phyloP scores from a whole-genome alignment of 92 coral and sea anemone species.

The Bergia sp. region DNA sequence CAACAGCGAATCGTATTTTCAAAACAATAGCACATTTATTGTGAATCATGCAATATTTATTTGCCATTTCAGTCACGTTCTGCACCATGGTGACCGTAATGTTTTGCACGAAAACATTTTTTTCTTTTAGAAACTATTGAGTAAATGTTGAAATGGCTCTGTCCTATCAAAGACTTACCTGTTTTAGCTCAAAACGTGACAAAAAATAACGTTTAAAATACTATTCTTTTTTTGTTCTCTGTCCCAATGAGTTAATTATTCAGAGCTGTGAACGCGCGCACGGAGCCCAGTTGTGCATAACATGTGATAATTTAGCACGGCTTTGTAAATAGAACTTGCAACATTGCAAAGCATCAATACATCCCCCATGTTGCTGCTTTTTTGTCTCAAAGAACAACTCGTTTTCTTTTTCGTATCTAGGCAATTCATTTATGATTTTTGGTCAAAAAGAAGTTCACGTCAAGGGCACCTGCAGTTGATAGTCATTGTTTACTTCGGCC shows the following conservation, averaged over 20 bases:
- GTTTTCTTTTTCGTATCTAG: background rate
- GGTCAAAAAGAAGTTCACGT: background rate
- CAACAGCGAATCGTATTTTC: background rate
- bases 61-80: background rate
- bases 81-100: background rate
- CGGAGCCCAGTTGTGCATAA: background rate
- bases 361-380: background rate
- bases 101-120: background rate
- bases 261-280: background rate
- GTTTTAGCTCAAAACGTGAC: no score
- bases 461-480: background rate
- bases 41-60: slow-evolving; percentile 4
- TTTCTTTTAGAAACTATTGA: background rate
- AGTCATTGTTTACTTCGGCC: background rate
- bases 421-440: background rate
- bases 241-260: background rate
- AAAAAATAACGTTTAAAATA: no score
- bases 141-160: no score
- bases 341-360: background rate
- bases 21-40: slow-evolving; percentile 13
- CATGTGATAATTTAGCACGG: background rate
- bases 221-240: background rate
- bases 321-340: background rate
- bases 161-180: no score
- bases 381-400: background rate